phyloP scores from a whole-genome alignment of 2,888 invertebrate genomes.

The Invenusta paracnida region DNA sequence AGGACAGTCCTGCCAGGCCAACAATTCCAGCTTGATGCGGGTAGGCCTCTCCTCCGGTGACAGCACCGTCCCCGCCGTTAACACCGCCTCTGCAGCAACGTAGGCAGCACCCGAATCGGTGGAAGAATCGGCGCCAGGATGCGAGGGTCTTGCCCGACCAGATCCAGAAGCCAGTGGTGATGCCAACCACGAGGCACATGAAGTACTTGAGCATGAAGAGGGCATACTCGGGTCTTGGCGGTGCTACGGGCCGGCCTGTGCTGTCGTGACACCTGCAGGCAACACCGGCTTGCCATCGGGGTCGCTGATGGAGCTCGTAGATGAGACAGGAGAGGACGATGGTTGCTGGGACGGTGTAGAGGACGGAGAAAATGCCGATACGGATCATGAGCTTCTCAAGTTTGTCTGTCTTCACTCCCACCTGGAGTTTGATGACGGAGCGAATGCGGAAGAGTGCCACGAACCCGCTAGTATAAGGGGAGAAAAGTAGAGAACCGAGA shows the following conservation, averaged over 20 bases:
- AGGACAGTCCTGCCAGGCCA: background rate
- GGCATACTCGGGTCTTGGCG: slow-evolving; percentile 69
- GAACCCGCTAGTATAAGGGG: no score
- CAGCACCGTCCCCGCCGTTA: background rate
- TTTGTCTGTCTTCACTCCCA: slow-evolving; percentile 77
- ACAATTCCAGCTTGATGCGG: background rate
- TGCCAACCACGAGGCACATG: slow-evolving; percentile 91
- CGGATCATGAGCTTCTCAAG: slow-evolving; percentile 92
- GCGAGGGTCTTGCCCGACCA: slow-evolving; percentile 91
- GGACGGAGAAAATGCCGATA: slow-evolving; percentile 89
- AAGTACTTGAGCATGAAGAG: slow-evolving; percentile 92
- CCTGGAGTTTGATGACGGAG: slow-evolving; percentile 76
- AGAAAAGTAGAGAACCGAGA: no score
- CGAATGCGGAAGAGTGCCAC: slow-evolving; percentile 89
- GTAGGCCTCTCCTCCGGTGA: background rate
- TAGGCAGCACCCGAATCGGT: slow-evolving; percentile 3
- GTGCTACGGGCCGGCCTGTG: background rate
- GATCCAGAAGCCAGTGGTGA: slow-evolving; percentile 93
- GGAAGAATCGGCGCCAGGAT: slow-evolving; percentile 68
- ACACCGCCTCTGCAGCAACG: no score
- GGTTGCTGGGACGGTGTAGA: slow-evolving; percentile 88
- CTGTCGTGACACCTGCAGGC: slow-evolving; percentile 70
- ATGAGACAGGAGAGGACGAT: slow-evolving; percentile 85
- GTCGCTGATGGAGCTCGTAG: slow-evolving; percentile 84
- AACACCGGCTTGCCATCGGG: slow-evolving; percentile 76